Base-by-base conservation (phyloP, 2,888 invertebrate species). In the Lagria hirta region DNA sequence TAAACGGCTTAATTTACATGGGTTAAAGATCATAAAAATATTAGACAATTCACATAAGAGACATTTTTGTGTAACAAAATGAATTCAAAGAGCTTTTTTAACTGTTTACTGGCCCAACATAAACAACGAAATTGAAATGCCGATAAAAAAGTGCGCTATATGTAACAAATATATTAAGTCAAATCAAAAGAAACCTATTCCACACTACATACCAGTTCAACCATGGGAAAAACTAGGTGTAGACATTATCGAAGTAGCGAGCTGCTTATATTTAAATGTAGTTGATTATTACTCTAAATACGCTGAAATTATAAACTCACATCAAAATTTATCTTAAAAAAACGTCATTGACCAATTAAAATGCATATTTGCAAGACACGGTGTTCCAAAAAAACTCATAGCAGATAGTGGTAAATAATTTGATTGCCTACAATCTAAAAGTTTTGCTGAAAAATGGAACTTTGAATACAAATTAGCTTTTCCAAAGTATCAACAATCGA, bases 331-430 rank as follows among this genome's bases (percentile, higher is more conserved):
- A 6, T 43, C 43, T 1, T 15, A 32, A 4, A 11, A 28, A 15
- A 47, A 37, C 10, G 33, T 47, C 3, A 36, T 47, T 2, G 14
- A 22, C 1, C 41, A 49, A 11, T 27, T 51, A 33, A 49, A 48
- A 43, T 18, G 18, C 7, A 43, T 42, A 12, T 49, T 52, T 45
- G 22, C 45, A 5, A 22, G 42, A 10, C 35, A 42, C 17, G 49
- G 52, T 1, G 45, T 54, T 23, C 51, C 49, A 7, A 28, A 11
- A 30, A 28, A 37, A 13, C 7, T 52, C 20, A 42, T 50, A 3
- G 43, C 34, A 10, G 54, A 52, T 26, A 30, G 29, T 27, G 43
- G 43, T 2, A 32, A 34, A 8, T 17, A 48, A 18, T 24, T 28
- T 4, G 34, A n/a, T 16, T 27, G 43, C 11, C 2, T 12, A n/a